Conservation (phyloP, 2,888 invertebrate species). For the Cheilosia vernalis region DNA sequence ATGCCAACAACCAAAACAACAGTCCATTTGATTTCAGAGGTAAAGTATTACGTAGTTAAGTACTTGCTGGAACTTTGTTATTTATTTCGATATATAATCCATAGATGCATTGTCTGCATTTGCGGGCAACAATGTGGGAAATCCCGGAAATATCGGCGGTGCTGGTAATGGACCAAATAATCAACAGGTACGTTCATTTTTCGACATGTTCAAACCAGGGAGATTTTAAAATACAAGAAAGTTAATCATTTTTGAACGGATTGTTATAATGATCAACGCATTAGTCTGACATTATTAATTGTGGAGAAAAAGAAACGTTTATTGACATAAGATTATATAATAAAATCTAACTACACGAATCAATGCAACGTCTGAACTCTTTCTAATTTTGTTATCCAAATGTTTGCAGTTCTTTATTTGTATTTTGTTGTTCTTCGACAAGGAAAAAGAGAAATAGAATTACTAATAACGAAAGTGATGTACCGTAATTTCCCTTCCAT, state of each 20-base stretch:
- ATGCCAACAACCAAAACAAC: constrained; percentile 73
- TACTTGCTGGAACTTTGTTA: not conserved
- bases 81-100: not conserved
- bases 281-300: constrained; percentile 11
- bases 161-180: constrained; percentile 77
- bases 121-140: constrained; percentile 76
- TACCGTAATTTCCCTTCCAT: constrained; percentile 56
- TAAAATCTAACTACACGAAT: constrained; percentile 26
- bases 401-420: constrained; percentile 21
- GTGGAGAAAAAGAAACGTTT: not conserved
- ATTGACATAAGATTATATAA: constrained; percentile 15
- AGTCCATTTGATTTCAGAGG: constrained; percentile 82
- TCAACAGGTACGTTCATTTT: constrained; percentile 79
- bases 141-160: constrained; percentile 70
- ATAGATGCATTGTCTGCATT: constrained; percentile 72
- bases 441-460: not conserved
- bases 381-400: constrained; percentile 24
- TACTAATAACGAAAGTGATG: constrained; percentile 2
- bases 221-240: constrained; percentile 39
- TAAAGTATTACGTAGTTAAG: constrained; percentile 66
- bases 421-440: constrained; percentile 13
- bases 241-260: constrained; percentile 5
- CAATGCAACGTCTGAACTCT: constrained; percentile 23
- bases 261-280: constrained; percentile 1
- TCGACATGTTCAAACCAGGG: constrained; percentile 75